Conservation (phyloP, 2,797 vertebrate species). For the Chaetophractus vellerosus region DNA sequence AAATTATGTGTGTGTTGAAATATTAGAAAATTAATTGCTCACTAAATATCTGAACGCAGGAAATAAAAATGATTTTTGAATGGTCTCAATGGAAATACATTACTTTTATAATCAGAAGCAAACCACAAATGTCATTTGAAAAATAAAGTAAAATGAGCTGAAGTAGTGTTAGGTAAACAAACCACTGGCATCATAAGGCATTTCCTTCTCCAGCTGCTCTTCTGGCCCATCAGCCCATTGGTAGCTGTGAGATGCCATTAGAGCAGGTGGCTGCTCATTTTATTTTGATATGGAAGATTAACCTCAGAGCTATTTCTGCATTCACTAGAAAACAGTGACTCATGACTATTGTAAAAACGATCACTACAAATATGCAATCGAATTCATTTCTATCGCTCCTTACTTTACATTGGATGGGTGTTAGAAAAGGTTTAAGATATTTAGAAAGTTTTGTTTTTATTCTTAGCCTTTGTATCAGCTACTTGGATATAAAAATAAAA, state of each 20-base stretch:
- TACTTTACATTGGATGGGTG: neutral
- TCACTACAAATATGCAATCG: conserved; percentile 63
- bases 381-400: conserved; percentile 65
- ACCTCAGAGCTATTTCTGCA: conserved; percentile 82
- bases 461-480: neutral
- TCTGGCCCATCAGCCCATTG: conserved; percentile 71
- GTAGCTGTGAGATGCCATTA: conserved; percentile 72
- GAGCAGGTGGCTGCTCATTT: conserved; percentile 85
- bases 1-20: neutral
- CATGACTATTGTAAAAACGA: conserved; percentile 83
- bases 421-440: conserved; percentile 49
- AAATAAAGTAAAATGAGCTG: conserved; percentile 68
- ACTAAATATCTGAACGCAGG: neutral
- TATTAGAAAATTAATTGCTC: neutral
- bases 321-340: conserved; percentile 85
- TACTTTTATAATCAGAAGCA: neutral
- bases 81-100: neutral
- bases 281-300: conserved; percentile 86
- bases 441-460: conserved; percentile 12
- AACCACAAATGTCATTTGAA: conserved; percentile 48
- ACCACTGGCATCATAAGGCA: conserved; percentile 69
- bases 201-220: conserved; percentile 79
- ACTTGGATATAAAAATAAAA: conserved; percentile 27
- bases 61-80: neutral
- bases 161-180: conserved; percentile 78